Conservation (phyloP, 2,113 vertebrate genomes). For the Chrysemys picta region DNA sequence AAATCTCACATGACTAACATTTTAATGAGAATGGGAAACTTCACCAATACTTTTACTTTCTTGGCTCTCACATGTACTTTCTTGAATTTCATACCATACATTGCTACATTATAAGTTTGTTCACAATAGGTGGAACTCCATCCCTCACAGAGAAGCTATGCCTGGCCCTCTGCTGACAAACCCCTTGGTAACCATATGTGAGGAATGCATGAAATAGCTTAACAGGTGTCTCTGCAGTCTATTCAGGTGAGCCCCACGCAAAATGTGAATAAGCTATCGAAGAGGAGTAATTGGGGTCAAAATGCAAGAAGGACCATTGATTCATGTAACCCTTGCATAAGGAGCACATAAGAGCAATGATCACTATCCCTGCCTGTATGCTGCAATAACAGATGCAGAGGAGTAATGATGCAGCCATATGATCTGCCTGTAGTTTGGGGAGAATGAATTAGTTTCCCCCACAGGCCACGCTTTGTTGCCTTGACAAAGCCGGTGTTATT, state of each 20-base stretch:
- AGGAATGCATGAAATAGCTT: neutral
- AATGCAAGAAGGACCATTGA: neutral
- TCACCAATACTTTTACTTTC: neutral
- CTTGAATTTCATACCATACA: neutral
- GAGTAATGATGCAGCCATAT: neutral
- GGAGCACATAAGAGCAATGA: neutral
- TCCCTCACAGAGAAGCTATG: neutral
- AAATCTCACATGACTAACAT: slow-evolving; percentile 43
- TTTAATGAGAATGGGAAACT: slow-evolving; percentile 33
- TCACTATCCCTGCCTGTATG: neutral
- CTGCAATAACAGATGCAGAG: neutral
- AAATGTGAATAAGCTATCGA: neutral
- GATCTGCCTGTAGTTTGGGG: neutral
- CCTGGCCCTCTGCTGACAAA: neutral
- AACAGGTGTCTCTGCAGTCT: neutral
- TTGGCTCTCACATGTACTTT: neutral
- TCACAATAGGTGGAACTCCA: rapidly evolving
- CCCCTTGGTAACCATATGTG: neutral
- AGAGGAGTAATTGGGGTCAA: neutral
- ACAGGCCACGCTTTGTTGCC: neutral
- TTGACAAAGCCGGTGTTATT: neutral
- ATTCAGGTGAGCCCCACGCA: neutral
- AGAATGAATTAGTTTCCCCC: neutral
- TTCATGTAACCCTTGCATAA: neutral
- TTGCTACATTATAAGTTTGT: neutral